Percentiles rank a stretch among this genome's conserved stretches.
Conservation (phyloP, 2,113 vertebrate genomes). For the Apistogramma diplotaenia region DNA sequence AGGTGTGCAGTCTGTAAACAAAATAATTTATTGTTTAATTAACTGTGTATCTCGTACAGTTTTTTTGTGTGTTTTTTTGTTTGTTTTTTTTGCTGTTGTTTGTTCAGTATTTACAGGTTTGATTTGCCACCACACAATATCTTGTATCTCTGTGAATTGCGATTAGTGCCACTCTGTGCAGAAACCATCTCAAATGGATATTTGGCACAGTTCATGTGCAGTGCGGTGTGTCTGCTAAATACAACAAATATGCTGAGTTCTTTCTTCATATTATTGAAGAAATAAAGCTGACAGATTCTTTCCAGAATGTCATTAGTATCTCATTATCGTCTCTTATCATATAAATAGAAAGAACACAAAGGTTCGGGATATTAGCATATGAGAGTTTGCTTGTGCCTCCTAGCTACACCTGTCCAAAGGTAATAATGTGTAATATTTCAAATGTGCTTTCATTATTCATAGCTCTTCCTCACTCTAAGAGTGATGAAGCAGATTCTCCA, state of each 20-base stretch:
- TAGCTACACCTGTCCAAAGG: constrained; percentile 17
- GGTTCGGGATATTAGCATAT: not conserved
- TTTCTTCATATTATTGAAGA: not conserved
- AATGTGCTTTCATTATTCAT: constrained; percentile 24
- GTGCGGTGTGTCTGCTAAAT: not conserved
- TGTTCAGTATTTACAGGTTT: not conserved
- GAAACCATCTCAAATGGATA: not conserved
- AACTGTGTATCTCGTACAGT: not conserved
- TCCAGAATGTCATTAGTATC: not conserved
- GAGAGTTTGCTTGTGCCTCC: not conserved
- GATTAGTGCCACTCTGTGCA: fast-evolving
- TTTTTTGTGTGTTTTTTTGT: not conserved
- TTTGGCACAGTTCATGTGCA: fast-evolving
- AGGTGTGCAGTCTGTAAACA: not conserved
- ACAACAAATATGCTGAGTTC: not conserved
- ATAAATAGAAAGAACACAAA: not conserved
- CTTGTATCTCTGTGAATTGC: fast-evolving
- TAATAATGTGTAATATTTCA: constrained; percentile 31
- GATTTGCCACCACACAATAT: not conserved
- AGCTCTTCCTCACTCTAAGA: not conserved
- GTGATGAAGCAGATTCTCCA: constrained; percentile 22
- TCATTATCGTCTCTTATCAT: not conserved
- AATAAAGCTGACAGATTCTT: not conserved
- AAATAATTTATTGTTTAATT: not conserved
- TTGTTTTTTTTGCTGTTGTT: fast-evolving